phyloP scores from a whole-genome alignment of 2,888 invertebrate genomes.

The Eurois occulta region DNA sequence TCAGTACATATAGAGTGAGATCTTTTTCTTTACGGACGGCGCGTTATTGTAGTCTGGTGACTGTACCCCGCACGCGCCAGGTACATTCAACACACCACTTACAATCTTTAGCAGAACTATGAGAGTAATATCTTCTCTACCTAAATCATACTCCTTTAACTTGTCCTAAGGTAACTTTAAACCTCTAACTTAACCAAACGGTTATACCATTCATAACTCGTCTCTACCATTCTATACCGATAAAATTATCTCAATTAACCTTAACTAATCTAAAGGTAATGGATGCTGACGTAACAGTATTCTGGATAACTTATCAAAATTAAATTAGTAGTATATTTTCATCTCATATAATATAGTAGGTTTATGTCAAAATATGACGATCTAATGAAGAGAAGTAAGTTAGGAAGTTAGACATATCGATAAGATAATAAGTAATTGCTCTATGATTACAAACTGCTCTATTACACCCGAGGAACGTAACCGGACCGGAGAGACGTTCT shows the following conservation, averaged over 20 bases:
- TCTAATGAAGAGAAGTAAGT: constrained; percentile 63
- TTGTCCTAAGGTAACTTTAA: constrained; percentile 79
- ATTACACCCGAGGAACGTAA: constrained; percentile 58
- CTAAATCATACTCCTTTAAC: constrained; percentile 74
- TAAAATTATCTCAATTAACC: constrained; percentile 78
- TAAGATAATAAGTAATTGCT: constrained; percentile 56
- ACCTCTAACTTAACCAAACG: constrained; percentile 82
- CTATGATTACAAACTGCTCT: constrained; percentile 51
- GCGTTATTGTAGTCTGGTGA: constrained; percentile 71
- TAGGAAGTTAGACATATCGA: constrained; percentile 62
- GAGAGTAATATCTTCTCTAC: constrained; percentile 76
- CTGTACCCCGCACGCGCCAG: constrained; percentile 38
- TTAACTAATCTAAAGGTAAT: constrained; percentile 71
- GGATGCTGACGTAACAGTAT: constrained; percentile 80
- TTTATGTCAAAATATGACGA: constrained; percentile 62
- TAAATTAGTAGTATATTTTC: constrained; percentile 68
- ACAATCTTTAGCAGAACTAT: constrained; percentile 79
- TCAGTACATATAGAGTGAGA: constrained; percentile 67
- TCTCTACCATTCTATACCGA: constrained; percentile 71
- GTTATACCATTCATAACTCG: constrained; percentile 80
- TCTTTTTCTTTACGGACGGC: constrained; percentile 81
- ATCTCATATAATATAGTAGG: constrained; percentile 64
- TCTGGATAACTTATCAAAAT: constrained; percentile 89
- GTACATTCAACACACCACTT: constrained; percentile 70
- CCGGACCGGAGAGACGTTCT: constrained; percentile 61